Base-by-base conservation (phyloP, 1,140 invertebrate genomes). In the Aleiodes sp. region DNA sequence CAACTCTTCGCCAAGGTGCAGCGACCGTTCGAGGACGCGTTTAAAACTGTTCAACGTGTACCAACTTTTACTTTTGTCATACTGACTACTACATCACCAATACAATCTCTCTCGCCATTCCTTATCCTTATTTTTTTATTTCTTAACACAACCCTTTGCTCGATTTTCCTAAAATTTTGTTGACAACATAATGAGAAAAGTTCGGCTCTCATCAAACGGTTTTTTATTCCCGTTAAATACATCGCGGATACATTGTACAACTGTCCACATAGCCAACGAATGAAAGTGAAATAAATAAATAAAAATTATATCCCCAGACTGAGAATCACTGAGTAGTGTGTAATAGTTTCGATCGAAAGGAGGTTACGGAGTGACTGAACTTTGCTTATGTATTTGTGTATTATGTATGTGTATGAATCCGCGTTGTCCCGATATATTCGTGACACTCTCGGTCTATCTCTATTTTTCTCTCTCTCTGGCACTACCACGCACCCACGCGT, bases 331-430 rank as follows among this genome's bases (percentile, higher is more conserved):
- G 84, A 61, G 76, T 82, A 83, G 81, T 84, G 83, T 85, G 84
- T 86, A 86, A 86, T 86, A 86, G 84, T 86, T 86, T 86, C 83
- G 83, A 86, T 85, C 78, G 84, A 85, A 86, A 86, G 84, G 84
- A 86, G 84, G 84, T 85, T 85, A 85, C 80, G 78, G 79, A 85
- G 84, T 86, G 84, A 86, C 77, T 86, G 84, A 86, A 86, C 84
- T 85, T 82, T 85, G 75, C 71, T 33, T 73, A 78, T 76, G 57
- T 31, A 60, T 66, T 60, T 26, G 69, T 65, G 63, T 68, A 33
- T 26, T n/a, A n/a, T n/a, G 57, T 43, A 29, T 57, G 35, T 35
- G n/a, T 37, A 24, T 57, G 37, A 59, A 68, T 43, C 66, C 65
- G 75, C 73, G n/a, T 46, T 46, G 41, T 46, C 46, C 46, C 46